Evolutionary conservation across 1,140 invertebrate genomes (phyloP).

Genomic region (Drosophila kohkoa): DNA sequence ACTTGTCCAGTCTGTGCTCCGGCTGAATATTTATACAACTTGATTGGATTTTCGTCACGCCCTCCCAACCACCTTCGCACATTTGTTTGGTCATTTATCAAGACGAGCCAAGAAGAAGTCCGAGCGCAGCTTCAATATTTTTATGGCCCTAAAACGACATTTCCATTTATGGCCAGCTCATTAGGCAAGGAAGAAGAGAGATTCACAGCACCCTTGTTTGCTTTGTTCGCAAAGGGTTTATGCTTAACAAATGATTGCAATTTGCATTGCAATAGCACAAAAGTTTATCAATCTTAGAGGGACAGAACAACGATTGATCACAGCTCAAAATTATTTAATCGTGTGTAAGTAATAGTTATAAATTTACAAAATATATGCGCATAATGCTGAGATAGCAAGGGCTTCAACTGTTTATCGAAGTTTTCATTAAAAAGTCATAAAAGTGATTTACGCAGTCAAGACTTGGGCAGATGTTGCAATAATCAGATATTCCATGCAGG

Average conservation of each 20-base stretch:
- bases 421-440: conserved; percentile 76
- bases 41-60: conserved; percentile 82
- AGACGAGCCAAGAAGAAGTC: conserved; percentile 2
- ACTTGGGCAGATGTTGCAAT: conserved; percentile 46
- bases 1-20: conserved; percentile 19
- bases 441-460: conserved; percentile 66
- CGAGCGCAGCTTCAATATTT: conserved; percentile 51
- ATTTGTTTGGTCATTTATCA: conserved; percentile 59
- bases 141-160: conserved; percentile 39
- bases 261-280: conserved; percentile 49
- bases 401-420: conserved; percentile 7
- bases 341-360: conserved; percentile 79
- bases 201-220: not conserved
- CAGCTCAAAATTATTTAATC: conserved; percentile 66
- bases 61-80: conserved; percentile 21
- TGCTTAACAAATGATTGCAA: conserved; percentile 67
- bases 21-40: conserved; percentile 57
- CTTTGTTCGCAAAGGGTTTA: conserved; percentile 75
- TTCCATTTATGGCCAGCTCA: conserved; percentile 49
- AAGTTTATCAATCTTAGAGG: conserved; percentile 21
- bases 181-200: not conserved
- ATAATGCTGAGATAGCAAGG: conserved; percentile 6
- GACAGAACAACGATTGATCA: conserved; percentile 14
- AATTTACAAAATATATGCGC: conserved; percentile 54
- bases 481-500: conserved; percentile 8